Evolutionary conservation across 2,797 vertebrate species (phyloP), one percentile per base, ranked within the genome.

Genomic region (Fistularia commersonii): DNA sequence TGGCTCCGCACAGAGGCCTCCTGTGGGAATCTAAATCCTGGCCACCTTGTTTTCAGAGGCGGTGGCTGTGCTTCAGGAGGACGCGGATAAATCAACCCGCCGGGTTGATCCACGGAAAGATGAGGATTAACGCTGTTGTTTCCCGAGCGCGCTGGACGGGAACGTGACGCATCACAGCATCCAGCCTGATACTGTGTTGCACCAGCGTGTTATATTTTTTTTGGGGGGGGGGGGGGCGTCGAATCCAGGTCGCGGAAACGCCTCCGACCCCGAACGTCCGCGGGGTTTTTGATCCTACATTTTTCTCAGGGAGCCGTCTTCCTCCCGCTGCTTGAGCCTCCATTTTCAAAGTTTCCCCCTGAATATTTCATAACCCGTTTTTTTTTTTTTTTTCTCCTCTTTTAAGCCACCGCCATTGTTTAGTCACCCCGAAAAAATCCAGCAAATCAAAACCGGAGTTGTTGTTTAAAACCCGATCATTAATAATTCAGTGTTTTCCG

Each of bases 301-400:
- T 70, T 74, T 65, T 71, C 61, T 51, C 71, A 48, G 31, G 14
- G 46, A 59, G 72, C 61, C 56, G 57, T 70, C 76, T 63, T 61
- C 67, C 58, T 59, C 32, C 45, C 41, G 10, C 64, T 56, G 45
- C 60, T 58, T 42, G 0, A 48, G 47, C 39, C 47, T 75, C 48
- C 52, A n/a, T n/a, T 62, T 76, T 66, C 49, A 70, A 77, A 61
- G 61, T 61, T 58, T 46, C 23, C 48, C 44, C 48, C 61, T 78
- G 48, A 82, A 84, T 82, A 68, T 83, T 82, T 79, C 43, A 81
- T 71, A n/a, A 10, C 7, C 11, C 44, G 5, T 54, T 45, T n/a
- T 48, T 68, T 36, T 44, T 8, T 36, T 41, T 2, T 8, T 40
- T 44, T 5, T 8, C n/a, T 34, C 59, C 39, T 11, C 39, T 69